Percentiles rank a stretch among this genome's conserved stretches.
Conservation (phyloP, 1,140 invertebrate species). For the Drosophila nasuta region DNA sequence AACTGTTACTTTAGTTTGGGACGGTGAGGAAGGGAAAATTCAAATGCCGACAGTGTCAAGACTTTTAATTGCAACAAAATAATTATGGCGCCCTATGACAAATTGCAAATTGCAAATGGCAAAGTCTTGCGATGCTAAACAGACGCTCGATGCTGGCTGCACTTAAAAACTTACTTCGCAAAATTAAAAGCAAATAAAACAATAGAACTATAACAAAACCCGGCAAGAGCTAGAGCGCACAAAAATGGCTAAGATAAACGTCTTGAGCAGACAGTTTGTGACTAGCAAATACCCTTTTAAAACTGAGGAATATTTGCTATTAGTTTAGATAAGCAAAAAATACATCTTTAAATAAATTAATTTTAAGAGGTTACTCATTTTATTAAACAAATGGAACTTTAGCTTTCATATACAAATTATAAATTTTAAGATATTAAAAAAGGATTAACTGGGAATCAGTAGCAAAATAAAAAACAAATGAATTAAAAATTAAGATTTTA, state of each 20-base stretch:
- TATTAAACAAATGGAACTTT: too few relatives aligned
- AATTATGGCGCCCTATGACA: constrained; percentile 75
- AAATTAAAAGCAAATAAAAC: constrained; percentile 80
- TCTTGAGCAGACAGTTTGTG: not conserved
- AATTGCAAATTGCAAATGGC: constrained; percentile 74
- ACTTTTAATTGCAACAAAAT: constrained; percentile 83
- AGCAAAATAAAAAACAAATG: too few relatives aligned
- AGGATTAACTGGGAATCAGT: too few relatives aligned
- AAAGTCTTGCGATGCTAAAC: constrained; percentile 52
- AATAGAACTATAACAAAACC: constrained; percentile 63
- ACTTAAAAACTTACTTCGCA: constrained; percentile 60
- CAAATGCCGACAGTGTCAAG: constrained; percentile 67
- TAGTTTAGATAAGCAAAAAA: too few relatives aligned
- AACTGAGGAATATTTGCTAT: too few relatives aligned
- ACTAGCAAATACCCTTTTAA: constrained; percentile 14
- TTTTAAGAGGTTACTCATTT: too few relatives aligned
- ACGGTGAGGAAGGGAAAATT: constrained; percentile 41
- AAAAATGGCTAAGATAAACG: constrained; percentile 28
- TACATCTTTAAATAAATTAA: too few relatives aligned
- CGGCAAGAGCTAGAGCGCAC: constrained; percentile 38
- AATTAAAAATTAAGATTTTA: too few relatives aligned
- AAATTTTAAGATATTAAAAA: too few relatives aligned
- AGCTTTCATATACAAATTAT: too few relatives aligned
- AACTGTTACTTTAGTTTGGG: not conserved
- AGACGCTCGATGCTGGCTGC: constrained; percentile 66